Percentiles rank a stretch among this genome's conserved stretches.
Evolutionary conservation across 2,888 invertebrate species (phyloP).

Genomic region (Salpingus planirostris): DNA sequence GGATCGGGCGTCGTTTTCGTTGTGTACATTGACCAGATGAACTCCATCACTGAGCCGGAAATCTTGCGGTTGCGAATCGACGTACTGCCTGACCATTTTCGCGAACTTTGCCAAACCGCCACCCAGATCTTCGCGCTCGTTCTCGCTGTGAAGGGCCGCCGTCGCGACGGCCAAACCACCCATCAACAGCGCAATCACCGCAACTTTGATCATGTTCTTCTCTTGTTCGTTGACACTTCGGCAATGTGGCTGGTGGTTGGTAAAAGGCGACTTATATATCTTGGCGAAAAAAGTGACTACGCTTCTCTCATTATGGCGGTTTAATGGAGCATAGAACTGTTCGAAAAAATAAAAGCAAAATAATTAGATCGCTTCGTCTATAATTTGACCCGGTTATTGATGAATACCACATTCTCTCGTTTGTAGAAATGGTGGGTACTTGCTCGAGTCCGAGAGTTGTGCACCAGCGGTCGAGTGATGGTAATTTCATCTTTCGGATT

Average conservation of each 20-base stretch:
- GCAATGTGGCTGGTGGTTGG: constrained; percentile 19
- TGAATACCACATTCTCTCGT: constrained; percentile 11
- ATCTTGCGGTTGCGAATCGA: constrained; percentile 46
- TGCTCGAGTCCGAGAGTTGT: constrained; percentile 16
- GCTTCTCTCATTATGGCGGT: constrained; percentile 30
- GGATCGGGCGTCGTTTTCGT: constrained; percentile 43
- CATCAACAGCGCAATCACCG: constrained; percentile 27
- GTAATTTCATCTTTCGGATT: constrained; percentile 12
- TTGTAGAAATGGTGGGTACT: no score
- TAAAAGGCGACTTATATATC: constrained; percentile 12
- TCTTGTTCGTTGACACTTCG: constrained; percentile 13
- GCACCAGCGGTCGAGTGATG: constrained; percentile 9
- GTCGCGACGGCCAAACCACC: constrained; percentile 12
- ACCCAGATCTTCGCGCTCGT: no score
- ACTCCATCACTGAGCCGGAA: constrained; percentile 55
- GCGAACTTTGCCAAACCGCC: constrained; percentile 33
- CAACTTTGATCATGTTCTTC: constrained; percentile 30
- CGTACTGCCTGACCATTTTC: constrained; percentile 44
- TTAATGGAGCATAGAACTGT: constrained; percentile 41
- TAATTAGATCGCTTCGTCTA: constrained; percentile 29
- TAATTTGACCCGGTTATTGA: constrained; percentile 28
- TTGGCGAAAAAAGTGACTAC: constrained; percentile 13
- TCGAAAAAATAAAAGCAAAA: constrained; percentile 31
- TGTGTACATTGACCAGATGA: constrained; percentile 50
- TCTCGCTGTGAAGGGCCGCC: neutral